These are phyloP conservation scores for Mustelus asterias DNA, from an alignment of 2,113 vertebrate species.

Conservation along the genomic window DNA sequence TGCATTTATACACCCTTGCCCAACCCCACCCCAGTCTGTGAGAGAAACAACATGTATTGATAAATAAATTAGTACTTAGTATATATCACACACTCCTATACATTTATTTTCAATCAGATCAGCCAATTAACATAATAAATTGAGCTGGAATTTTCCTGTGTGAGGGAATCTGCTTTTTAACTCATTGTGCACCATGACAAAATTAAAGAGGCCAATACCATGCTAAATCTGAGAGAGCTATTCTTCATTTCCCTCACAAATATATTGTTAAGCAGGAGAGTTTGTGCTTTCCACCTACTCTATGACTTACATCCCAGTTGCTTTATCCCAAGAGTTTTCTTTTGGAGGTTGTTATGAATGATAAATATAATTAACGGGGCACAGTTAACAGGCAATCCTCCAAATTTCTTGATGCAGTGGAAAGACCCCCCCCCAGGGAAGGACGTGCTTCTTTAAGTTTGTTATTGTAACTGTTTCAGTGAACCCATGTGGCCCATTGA, in stretches of 20 bases:
- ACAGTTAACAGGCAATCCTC: not conserved
- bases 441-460: not conserved
- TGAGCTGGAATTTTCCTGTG: not conserved
- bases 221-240: not conserved
- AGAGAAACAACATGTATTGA: too few species aligned
- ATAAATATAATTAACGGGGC: not conserved
- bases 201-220: not conserved
- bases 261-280: not conserved
- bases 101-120: not conserved
- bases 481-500: slow-evolving; percentile 91
- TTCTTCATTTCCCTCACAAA: not conserved
- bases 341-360: not conserved
- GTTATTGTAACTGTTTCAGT: slow-evolving; percentile 53
- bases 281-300: not conserved
- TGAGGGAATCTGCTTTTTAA: not conserved
- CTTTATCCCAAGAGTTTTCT: not conserved
- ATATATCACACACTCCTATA: not conserved
- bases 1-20: not conserved
- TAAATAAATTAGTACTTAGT: too few species aligned
- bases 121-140: not conserved
- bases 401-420: not conserved
- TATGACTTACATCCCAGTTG: not conserved
- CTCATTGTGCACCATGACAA: not conserved
- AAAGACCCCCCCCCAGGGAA: not conserved
- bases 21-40: too few species aligned